Evolutionary conservation across 2,888 invertebrate genomes (phyloP).

Genomic region (Plusia festucae): DNA sequence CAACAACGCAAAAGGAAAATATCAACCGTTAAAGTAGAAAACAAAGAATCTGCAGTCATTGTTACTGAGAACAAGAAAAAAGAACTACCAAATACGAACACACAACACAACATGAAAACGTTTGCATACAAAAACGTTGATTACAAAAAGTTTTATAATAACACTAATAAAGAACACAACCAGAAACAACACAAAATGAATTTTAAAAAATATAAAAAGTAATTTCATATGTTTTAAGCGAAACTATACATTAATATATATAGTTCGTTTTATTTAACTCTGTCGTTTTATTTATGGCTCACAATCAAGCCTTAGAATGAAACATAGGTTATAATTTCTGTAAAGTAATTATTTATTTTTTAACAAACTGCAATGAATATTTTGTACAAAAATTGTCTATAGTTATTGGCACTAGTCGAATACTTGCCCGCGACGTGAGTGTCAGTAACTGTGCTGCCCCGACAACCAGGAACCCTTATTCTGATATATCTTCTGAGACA

Average conservation of each 20-base stretch:
- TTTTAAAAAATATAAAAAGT: constrained; percentile 73
- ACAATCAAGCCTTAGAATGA: constrained; percentile 19
- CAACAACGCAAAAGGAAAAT: constrained; percentile 70
- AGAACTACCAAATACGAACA: constrained; percentile 50
- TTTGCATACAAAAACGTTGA: constrained; percentile 73
- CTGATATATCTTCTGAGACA: constrained; percentile 80
- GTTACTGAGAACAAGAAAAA: constrained; percentile 49
- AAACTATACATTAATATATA: constrained; percentile 63
- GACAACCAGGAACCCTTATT: constrained; percentile 55
- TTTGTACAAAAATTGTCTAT: constrained; percentile 35
- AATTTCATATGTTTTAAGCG: constrained; percentile 65
- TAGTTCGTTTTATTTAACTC: constrained; percentile 59
- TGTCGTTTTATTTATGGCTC: constrained; percentile 51
- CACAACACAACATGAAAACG: constrained; percentile 59
- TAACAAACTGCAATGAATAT: constrained; percentile 25
- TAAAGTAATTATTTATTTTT: constrained; percentile 34
- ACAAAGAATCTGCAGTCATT: constrained; percentile 47
- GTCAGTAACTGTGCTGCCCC: constrained; percentile 34
- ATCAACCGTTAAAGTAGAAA: constrained; percentile 57
- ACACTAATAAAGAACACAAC: constrained; percentile 68
- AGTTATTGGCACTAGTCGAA: constrained; percentile 57
- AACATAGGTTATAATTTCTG: constrained; percentile 21
- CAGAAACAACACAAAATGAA: constrained; percentile 73
- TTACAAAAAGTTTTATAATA: constrained; percentile 76
- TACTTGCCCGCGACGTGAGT: constrained; percentile 41